These are phyloP conservation scores for Drosophila acutilabella DNA, from an alignment of 2,888 invertebrate genomes.

Conservation along the genomic window DNA sequence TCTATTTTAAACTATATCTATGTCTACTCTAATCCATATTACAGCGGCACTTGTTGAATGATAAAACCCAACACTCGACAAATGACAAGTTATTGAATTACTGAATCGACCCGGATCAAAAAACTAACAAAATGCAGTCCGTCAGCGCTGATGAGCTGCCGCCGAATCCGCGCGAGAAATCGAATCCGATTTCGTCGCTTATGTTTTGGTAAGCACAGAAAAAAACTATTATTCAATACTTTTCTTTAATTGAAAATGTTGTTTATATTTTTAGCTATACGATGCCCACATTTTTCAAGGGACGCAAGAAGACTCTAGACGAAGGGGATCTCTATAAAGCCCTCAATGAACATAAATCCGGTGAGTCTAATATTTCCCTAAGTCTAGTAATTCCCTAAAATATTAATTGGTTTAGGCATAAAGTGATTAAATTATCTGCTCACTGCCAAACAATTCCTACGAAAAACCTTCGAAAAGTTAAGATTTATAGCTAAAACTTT, in stretches of 20 bases:
- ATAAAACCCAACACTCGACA: slow-evolving; percentile 39
- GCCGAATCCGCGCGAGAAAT: slow-evolving; percentile 87
- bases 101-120: slow-evolving; percentile 35
- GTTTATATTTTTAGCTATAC: slow-evolving; percentile 88
- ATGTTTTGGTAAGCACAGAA: slow-evolving; percentile 86
- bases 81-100: slow-evolving; percentile 55
- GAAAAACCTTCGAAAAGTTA: too few relatives aligned
- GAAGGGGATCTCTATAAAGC: slow-evolving; percentile 91
- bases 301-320: slow-evolving; percentile 90
- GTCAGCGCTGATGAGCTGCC: slow-evolving; percentile 84
- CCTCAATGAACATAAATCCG: slow-evolving; percentile 89
- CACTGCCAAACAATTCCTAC: not conserved
- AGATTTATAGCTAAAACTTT: too few relatives aligned
- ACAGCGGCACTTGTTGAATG: slow-evolving; percentile 50
- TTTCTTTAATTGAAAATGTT: not conserved
- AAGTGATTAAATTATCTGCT: too few relatives aligned
- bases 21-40: slow-evolving; percentile 26
- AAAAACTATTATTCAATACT: not conserved
- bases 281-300: slow-evolving; percentile 90
- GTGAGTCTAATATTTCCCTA: slow-evolving; percentile 67
- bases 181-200: slow-evolving; percentile 88
- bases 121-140: slow-evolving; percentile 81
- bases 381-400: too few relatives aligned
- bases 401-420: too few relatives aligned
- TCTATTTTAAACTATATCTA: slow-evolving; percentile 8